These are phyloP conservation scores for Mionectes macconnelli DNA, from an alignment of 2,113 vertebrate species.

Conservation along the genomic window DNA sequence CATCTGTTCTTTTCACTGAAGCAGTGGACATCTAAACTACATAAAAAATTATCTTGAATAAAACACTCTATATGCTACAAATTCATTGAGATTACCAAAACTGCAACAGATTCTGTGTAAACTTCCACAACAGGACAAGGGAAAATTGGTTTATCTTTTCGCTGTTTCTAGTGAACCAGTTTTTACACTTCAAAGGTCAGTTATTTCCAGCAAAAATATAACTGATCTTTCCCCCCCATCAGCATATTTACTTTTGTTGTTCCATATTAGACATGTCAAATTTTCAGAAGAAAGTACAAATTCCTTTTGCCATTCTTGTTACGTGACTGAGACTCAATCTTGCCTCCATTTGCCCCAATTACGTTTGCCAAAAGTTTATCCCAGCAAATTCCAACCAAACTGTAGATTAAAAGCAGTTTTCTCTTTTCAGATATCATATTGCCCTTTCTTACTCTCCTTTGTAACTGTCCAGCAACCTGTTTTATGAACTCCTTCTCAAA, in stretches of 20 bases:
- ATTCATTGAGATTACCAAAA: background rate
- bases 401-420: background rate
- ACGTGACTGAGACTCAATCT: background rate
- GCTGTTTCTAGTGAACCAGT: background rate
- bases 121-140: background rate
- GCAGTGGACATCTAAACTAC: background rate
- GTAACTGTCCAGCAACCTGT: background rate
- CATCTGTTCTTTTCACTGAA: background rate
- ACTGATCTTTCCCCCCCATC: background rate
- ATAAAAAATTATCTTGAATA: background rate
- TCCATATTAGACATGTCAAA: background rate
- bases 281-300: background rate
- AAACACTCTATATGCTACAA: background rate
- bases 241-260: background rate
- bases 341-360: background rate
- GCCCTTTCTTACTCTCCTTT: background rate
- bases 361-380: background rate
- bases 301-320: background rate
- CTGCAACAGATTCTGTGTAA: background rate
- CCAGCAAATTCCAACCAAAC: background rate
- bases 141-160: background rate
- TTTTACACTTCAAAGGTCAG: background rate
- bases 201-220: constrained; percentile 14
- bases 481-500: background rate
- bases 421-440: background rate